Conservation (phyloP, 64 coral and sea anemone genomes). For the Montipora capricornis region DNA sequence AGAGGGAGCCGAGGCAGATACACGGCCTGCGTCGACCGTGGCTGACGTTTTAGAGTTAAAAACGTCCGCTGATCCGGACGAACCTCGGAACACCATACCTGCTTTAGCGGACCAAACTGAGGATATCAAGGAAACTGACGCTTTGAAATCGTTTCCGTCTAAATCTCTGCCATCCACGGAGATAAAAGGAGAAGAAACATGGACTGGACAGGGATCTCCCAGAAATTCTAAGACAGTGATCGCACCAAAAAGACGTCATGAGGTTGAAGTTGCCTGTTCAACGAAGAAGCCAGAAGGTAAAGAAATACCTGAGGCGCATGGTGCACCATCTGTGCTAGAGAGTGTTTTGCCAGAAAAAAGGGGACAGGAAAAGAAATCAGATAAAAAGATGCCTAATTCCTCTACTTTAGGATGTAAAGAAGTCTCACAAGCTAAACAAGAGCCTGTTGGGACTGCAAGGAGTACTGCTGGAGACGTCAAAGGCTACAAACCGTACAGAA, state of each 20-base stretch:
- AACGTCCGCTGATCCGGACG: neutral
- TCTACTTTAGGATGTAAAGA: neutral
- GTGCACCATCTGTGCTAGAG: neutral
- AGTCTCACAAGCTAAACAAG: neutral
- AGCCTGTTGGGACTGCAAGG: neutral
- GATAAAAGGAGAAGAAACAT: neutral
- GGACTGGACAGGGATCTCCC: neutral
- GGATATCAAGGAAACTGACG: neutral
- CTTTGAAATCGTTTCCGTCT: neutral
- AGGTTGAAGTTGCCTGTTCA: neutral
- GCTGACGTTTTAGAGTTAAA: neutral
- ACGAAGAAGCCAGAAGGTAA: slow-evolving; percentile 30
- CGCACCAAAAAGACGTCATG: neutral
- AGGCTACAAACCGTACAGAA: neutral
- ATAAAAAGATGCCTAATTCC: neutral
- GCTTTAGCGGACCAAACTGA: neutral
- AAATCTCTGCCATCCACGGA: neutral
- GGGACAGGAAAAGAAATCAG: neutral
- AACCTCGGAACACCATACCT: neutral
- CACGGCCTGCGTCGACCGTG: slow-evolving; percentile 4
- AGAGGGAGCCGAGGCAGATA: slow-evolving; percentile 27
- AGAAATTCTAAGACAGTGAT: neutral
- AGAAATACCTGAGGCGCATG: neutral
- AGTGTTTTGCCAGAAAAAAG: neutral
- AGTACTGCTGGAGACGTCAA: neutral